Conservation (phyloP, 2,113 vertebrate genomes). For the Cricetomys ansorgei region DNA sequence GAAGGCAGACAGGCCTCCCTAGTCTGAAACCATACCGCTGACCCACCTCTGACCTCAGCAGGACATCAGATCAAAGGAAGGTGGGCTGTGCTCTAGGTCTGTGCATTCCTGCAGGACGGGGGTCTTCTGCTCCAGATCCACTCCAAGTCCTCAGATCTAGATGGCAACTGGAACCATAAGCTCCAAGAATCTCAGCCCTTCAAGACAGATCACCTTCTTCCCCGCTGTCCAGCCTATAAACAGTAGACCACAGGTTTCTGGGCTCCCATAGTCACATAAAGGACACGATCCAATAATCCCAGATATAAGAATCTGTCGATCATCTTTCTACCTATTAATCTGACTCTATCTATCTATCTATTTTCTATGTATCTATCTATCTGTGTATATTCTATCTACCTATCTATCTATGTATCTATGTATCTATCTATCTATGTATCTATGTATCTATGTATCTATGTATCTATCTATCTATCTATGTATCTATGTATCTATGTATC, state of each 20-base stretch:
- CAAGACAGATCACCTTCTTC: neutral
- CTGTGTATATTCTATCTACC: neutral
- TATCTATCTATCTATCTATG: neutral
- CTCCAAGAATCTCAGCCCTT: neutral
- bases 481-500: neutral
- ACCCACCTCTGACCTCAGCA: neutral
- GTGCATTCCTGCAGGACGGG: rapidly evolving
- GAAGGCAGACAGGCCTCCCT: neutral
- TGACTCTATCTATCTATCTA: too few species aligned
- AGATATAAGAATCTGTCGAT: neutral
- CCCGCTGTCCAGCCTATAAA: too few species aligned
- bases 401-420: neutral
- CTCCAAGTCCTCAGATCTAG: neutral
- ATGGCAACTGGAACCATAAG: neutral
- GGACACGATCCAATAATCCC: neutral
- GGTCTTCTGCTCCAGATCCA: neutral
- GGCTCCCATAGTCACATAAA: too few species aligned
- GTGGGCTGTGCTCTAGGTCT: too few species aligned
- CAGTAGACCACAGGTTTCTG: neutral
- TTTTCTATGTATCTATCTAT: neutral
- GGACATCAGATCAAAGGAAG: neutral
- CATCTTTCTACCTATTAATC: too few species aligned
- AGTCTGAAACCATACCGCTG: neutral
- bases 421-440: neutral
- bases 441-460: neutral